phyloP scores from a whole-genome alignment of 2,797 vertebrate genomes.

The Phrynocephalus guinanensis region DNA sequence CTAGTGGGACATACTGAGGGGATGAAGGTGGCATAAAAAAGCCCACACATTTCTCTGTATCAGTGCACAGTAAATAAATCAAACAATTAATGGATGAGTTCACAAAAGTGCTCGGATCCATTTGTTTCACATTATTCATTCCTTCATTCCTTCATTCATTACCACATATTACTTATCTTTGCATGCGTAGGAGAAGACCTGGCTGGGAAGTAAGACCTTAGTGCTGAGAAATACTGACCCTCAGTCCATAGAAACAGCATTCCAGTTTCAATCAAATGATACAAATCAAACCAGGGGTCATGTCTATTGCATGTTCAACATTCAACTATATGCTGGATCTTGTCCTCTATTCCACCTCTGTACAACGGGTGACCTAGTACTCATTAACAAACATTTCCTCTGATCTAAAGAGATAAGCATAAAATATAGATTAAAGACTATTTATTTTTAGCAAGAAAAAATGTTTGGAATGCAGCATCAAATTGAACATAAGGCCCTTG shows the following conservation, averaged over 20 bases:
- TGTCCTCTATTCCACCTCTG: not conserved
- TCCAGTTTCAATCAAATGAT: constrained; percentile 56
- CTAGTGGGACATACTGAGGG: not conserved
- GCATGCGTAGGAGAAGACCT: not conserved
- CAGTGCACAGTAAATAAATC: not conserved
- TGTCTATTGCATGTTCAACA: constrained; percentile 6
- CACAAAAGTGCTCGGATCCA: not conserved
- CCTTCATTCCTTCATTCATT: no score
- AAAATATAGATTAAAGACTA: constrained; percentile 30
- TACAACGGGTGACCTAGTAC: constrained; percentile 28
- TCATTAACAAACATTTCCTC: constrained; percentile 29
- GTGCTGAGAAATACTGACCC: constrained; percentile 39
- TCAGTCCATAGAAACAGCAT: constrained; percentile 60
- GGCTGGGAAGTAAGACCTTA: not conserved
- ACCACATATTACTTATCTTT: not conserved
- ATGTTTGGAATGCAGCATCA: constrained; percentile 33
- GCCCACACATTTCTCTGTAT: not conserved
- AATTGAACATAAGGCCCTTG: constrained; percentile 47
- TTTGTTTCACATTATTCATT: not conserved
- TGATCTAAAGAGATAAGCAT: constrained; percentile 30
- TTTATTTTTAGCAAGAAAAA: constrained; percentile 48
- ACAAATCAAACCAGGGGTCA: constrained; percentile 37
- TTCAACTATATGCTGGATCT: constrained; percentile 19
- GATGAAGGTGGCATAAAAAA: not conserved
- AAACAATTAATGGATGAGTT: not conserved